phyloP scores from a whole-genome alignment of 2,113 vertebrate genomes.

The Pipa parva region DNA sequence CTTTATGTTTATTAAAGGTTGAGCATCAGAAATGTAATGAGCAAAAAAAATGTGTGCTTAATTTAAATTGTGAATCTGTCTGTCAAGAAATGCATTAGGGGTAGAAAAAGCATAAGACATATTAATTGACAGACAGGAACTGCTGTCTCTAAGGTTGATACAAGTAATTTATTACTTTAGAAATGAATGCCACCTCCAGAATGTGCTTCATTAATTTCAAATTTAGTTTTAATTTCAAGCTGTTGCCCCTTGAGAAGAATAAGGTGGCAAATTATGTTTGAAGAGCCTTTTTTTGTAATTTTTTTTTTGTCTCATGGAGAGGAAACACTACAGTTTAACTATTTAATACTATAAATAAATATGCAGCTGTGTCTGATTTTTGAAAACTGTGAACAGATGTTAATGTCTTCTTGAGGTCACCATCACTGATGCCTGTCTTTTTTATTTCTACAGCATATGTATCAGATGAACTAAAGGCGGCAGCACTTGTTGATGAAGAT shows the following conservation, averaged over 20 bases:
- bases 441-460: slow-evolving; percentile 76
- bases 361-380: slow-evolving; percentile 40
- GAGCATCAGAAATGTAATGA: slow-evolving; percentile 87
- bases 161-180: slow-evolving; percentile 99
- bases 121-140: slow-evolving; percentile 99
- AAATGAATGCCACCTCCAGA: slow-evolving; percentile 99
- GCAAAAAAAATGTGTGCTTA: slow-evolving; percentile 90
- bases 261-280: slow-evolving; percentile 99
- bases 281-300: slow-evolving; percentile 77
- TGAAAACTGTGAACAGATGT: slow-evolving; percentile 39
- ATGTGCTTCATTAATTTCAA: slow-evolving; percentile 99
- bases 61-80: slow-evolving; percentile 99
- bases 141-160: slow-evolving; percentile 99
- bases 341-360: slow-evolving; percentile 67
- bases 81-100: slow-evolving; percentile 97
- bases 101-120: slow-evolving; percentile 96
- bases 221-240: slow-evolving; percentile 99
- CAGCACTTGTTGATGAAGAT: slow-evolving; percentile 84
- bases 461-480: slow-evolving; percentile 90
- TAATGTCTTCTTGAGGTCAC: slow-evolving; percentile 22
- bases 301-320: slow-evolving; percentile 63
- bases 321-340: slow-evolving; percentile 73
- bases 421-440: slow-evolving; percentile 52
- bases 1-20: slow-evolving; percentile 89
- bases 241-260: slow-evolving; percentile 99